phyloP scores from a whole-genome alignment of 1,140 invertebrate species.

The Tenebrio molitor region DNA sequence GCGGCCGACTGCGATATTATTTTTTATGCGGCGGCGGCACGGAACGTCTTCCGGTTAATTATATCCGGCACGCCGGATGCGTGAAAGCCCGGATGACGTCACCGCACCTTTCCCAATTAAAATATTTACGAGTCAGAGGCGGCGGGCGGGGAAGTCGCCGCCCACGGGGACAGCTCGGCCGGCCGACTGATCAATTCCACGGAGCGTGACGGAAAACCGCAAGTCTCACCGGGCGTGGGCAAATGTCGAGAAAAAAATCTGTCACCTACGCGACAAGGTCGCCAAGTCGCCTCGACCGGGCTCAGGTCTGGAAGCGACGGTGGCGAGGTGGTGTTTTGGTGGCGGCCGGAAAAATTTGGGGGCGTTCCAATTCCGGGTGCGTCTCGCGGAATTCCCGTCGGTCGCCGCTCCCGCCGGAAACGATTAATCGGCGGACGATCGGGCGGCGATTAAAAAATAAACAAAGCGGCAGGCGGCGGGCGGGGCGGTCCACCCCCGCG shows the following conservation, averaged over 20 bases:
- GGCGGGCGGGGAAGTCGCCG: no score
- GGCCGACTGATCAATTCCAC: no score
- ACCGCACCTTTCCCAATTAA: constrained; percentile 34
- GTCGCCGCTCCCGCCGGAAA: constrained; percentile 7
- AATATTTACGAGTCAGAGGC: constrained; percentile 2
- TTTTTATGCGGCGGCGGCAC: constrained; percentile 8
- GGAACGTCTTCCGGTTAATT: constrained; percentile 29
- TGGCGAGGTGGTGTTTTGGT: no score
- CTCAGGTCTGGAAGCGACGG: no score
- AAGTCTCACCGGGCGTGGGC: no score
- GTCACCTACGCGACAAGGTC: no score
- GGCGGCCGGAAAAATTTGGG: no score
- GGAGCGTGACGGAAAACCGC: no score
- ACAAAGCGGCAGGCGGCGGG: background rate
- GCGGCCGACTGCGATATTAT: constrained; percentile 7
- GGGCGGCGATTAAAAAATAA: constrained; percentile 16
- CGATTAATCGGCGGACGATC: constrained; percentile 10
- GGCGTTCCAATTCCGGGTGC: no score
- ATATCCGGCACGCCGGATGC: constrained; percentile 12
- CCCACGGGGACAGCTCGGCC: no score
- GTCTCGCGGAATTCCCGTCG: background rate
- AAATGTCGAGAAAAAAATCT: no score
- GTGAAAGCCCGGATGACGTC: constrained; percentile 33
- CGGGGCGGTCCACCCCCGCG: background rate
- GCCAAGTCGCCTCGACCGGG: no score